These are phyloP conservation scores for Muschampia plurimacula DNA, from an alignment of 2,888 invertebrate species.

Conservation along the genomic window DNA sequence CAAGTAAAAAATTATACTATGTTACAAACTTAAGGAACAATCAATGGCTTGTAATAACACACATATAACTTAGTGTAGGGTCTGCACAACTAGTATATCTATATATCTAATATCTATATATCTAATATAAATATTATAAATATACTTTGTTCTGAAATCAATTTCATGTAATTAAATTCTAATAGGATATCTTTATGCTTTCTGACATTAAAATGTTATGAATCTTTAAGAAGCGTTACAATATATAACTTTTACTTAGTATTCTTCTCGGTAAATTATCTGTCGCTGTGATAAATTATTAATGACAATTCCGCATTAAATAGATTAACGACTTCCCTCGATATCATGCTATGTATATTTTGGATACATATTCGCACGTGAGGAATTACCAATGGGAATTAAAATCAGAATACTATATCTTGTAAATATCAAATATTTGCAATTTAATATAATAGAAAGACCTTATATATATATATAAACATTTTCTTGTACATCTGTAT, in stretches of 20 bases:
- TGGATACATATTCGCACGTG: conserved; percentile 1
- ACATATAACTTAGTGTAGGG: too few species aligned
- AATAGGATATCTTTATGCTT: conserved; percentile 43
- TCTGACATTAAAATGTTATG: conserved; percentile 19
- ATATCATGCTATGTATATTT: conserved; percentile 14
- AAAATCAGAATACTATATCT: too few species aligned
- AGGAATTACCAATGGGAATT: not conserved
- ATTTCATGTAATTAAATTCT: conserved; percentile 50
- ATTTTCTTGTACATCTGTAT: too few species aligned
- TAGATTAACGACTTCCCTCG: conserved; percentile 52
- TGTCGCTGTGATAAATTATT: conserved; percentile 61
- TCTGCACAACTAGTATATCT: too few species aligned
- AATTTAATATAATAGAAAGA: too few species aligned
- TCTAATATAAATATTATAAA: too few species aligned
- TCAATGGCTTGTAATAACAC: too few species aligned
- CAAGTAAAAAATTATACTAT: too few species aligned
- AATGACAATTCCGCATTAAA: conserved; percentile 47
- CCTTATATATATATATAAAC: too few species aligned
- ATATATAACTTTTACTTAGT: conserved; percentile 17
- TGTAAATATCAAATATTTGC: too few species aligned
- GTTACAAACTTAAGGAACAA: too few species aligned
- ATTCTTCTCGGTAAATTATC: conserved; percentile 52
- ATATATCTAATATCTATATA: too few species aligned
- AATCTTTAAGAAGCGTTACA: conserved; percentile 20
- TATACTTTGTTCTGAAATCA: not conserved